A percentile compares a stretch with the other conserved stretches of the same genome.
Conservation (phyloP, 2,113 vertebrate genomes). For the Heloderma charlesbogerti region DNA sequence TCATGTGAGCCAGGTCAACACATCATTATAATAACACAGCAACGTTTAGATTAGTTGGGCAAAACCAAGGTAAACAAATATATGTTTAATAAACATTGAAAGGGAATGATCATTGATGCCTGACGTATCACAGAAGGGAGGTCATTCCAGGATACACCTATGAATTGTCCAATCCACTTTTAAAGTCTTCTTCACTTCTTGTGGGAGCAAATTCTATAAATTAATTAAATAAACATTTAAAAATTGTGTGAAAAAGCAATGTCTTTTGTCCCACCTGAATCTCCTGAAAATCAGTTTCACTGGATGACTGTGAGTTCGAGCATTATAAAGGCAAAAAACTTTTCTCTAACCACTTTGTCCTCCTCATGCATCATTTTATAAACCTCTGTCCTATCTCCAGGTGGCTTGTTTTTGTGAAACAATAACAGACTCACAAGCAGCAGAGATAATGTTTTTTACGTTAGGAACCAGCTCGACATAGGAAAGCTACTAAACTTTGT, state of each 20-base stretch:
- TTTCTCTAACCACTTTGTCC: neutral
- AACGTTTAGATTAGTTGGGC: too few relatives aligned
- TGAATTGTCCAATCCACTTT: neutral
- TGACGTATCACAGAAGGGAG: too few relatives aligned
- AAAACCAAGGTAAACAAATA: too few relatives aligned
- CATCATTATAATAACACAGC: too few relatives aligned
- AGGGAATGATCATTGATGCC: too few relatives aligned
- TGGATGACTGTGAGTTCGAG: neutral
- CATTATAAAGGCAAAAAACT: neutral
- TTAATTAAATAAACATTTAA: too few relatives aligned
- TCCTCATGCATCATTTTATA: neutral
- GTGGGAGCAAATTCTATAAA: neutral
- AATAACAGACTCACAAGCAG: neutral
- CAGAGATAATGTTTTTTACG: neutral
- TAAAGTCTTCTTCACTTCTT: neutral
- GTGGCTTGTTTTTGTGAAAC: neutral
- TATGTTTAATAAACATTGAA: too few relatives aligned
- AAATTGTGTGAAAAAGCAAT: neutral
- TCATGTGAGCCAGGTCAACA: too few relatives aligned
- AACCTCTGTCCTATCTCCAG: neutral
- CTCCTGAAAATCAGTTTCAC: neutral
- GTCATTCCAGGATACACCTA: too few relatives aligned
- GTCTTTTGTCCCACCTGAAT: neutral
- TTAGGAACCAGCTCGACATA: neutral
- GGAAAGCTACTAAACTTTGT: too few relatives aligned